A percentile compares a stretch with the other conserved stretches of the same genome.
Conservation (phyloP, 2,888 invertebrate species). For the Melipona bicolor region DNA sequence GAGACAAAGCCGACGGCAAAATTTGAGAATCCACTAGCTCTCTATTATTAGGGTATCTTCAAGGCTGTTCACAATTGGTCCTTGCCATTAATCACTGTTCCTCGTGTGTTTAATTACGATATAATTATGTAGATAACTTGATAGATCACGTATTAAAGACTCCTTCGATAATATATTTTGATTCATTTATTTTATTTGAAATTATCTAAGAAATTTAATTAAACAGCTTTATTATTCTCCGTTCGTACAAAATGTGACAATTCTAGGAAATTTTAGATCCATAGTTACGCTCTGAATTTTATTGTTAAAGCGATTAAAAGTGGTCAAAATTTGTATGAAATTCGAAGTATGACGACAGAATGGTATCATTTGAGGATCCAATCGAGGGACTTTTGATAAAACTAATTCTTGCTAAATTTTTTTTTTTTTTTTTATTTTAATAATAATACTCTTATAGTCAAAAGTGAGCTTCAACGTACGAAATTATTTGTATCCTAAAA, state of each 20-base stretch:
- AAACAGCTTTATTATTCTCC: not conserved
- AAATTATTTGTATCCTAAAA: too few relatives aligned
- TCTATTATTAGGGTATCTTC: conserved; percentile 50
- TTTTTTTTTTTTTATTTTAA: too few relatives aligned
- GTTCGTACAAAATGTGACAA: not conserved
- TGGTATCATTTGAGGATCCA: too few relatives aligned
- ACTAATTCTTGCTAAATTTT: too few relatives aligned
- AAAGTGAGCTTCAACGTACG: too few relatives aligned
- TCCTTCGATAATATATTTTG: not conserved
- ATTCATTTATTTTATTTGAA: not conserved
- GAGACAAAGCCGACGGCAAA: conserved; percentile 54
- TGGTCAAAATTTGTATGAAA: not conserved
- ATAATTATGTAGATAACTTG: not conserved
- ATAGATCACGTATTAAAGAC: not conserved
- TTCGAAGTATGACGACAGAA: not conserved
- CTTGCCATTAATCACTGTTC: conserved; percentile 34
- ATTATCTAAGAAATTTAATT: not conserved
- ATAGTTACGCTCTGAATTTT: not conserved
- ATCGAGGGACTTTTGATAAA: too few relatives aligned
- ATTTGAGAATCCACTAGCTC: conserved; percentile 40
- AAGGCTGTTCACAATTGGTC: conserved; percentile 24
- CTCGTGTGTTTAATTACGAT: conserved; percentile 30
- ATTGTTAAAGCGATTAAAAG: not conserved
- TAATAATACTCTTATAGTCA: too few relatives aligned
- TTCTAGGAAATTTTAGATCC: not conserved